These are phyloP conservation scores for Aurelia aurita complex sp. Pacific DNA, from an alignment of 30 jellyfish, hydroid and myxozoan species.

Conservation along the genomic window DNA sequence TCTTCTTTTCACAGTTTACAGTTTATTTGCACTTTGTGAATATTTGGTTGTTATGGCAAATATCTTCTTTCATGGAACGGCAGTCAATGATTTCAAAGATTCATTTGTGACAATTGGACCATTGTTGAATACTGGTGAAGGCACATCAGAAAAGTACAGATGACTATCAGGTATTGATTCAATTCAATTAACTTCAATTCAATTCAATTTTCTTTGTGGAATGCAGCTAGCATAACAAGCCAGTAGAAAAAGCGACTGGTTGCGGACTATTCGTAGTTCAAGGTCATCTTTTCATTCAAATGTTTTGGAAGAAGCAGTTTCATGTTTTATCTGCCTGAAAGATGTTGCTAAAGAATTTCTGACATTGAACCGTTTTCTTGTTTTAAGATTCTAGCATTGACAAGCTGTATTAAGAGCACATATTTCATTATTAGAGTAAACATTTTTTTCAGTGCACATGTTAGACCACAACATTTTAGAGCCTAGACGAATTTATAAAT, in stretches of 20 bases:
- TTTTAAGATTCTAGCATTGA: too few relatives aligned
- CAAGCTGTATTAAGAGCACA: too few relatives aligned
- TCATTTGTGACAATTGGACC: slow-evolving; percentile 61
- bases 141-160: slow-evolving; percentile 52
- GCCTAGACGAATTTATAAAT: too few relatives aligned
- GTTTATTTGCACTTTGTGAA: slow-evolving; percentile 81
- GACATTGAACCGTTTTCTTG: too few relatives aligned
- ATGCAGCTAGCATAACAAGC: background rate
- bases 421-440: too few relatives aligned
- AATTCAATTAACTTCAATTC: background rate
- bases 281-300: too few relatives aligned
- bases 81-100: slow-evolving; percentile 53
- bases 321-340: too few relatives aligned
- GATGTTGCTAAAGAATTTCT: too few relatives aligned
- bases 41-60: slow-evolving; percentile 66
- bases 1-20: slow-evolving; percentile 48
- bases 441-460: too few relatives aligned
- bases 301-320: too few relatives aligned
- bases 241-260: background rate
- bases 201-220: background rate
- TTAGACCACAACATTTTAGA: too few relatives aligned
- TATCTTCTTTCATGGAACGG: slow-evolving; percentile 69
- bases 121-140: slow-evolving; percentile 3
- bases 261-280: too few relatives aligned
- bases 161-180: slow-evolving; percentile 29